Conservation (phyloP, 23 tunicate genomes). For the Trididemnum clinides region DNA sequence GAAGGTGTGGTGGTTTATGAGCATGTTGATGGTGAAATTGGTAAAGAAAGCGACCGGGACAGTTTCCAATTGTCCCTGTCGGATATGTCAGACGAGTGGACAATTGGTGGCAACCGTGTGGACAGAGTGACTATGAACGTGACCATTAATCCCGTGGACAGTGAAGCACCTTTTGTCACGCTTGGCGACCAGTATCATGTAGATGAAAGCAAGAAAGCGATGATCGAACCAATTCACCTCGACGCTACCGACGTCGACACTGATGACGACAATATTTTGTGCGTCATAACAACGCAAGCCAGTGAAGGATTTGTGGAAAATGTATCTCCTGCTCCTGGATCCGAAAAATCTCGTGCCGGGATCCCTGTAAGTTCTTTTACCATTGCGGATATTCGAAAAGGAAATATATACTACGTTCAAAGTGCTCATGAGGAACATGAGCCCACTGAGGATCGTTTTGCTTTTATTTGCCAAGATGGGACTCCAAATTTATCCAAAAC, state of each 20-base stretch:
- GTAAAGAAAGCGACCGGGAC: conserved; percentile 66
- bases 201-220: conserved; percentile 72
- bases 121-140: conserved; percentile 71
- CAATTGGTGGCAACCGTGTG: conserved; percentile 74
- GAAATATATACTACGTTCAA: conserved; percentile 90
- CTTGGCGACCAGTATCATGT: conserved; percentile 61
- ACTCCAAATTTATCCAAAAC: conserved; percentile 69
- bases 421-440: conserved; percentile 73
- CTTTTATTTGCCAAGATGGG: conserved; percentile 92
- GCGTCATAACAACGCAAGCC: conserved; percentile 90
- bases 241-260: conserved; percentile 88
- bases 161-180: conserved; percentile 83
- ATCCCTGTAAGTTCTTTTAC: conserved; percentile 91
- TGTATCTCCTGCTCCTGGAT: conserved; percentile 86
- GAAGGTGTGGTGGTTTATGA: conserved; percentile 70
- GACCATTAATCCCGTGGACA: conserved; percentile 81
- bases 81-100: conserved; percentile 87
- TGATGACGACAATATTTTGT: conserved; percentile 72
- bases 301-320: conserved; percentile 93
- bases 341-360: conserved; percentile 91
- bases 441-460: conserved; percentile 85
- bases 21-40: conserved; percentile 93
- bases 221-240: conserved; percentile 79
- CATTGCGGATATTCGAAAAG: conserved; percentile 73
- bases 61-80: conserved; percentile 65